Base-by-base conservation (phyloP, 2,113 vertebrate species). In the Engystomops pustulosus region DNA sequence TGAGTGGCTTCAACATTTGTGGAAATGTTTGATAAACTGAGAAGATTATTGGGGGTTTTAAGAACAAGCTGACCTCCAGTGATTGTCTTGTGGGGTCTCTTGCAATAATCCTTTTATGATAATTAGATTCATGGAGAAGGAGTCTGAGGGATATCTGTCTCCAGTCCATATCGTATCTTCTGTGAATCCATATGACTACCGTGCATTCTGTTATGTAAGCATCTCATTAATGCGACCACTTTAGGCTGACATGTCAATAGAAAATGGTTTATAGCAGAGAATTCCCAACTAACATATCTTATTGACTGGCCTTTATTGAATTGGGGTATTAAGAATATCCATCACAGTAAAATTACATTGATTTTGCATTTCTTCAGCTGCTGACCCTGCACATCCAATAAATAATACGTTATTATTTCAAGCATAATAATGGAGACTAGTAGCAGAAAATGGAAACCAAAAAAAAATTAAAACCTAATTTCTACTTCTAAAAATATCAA, bases 341-440 rank as follows among this genome's bases (percentile, higher is more conserved):
- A 78, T 78, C 75, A 58, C 51, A 34, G 20, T 23, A 58, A 60
- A 78, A 78, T 58, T 25, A 78, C 20, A 78, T 78, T 78, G 75
- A 60, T 60, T 78, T 60, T 41, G 53, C 75, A 78, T 78, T 41
- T 60, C 51, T 51, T 25, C 51, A 41, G 51, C 3, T 44, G 75
- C 51, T 78, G 51, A 78, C 51, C n/a, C 5, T 41, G 51, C 75
- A 60, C 11, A 60, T 15, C 53, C 6, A 32, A 11, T 55, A 18
- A 55, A 77, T 38, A 34, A 25, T 78, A 20, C 12, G 3, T 55
- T 15, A 58, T 60, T 23, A 15, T 25, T 78, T 38, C 32, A 11
- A 41, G 75, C 20, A n/a, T 20, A 58, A 36, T 9, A 34, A 34
- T 67, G 60, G 60, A 14, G 58, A 4, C 62, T 34, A 34, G 62